Evolutionary conservation across 2,797 vertebrate species (phyloP), one percentile per base, ranked within the genome.

Genomic region (Danio jaintianensis): DNA sequence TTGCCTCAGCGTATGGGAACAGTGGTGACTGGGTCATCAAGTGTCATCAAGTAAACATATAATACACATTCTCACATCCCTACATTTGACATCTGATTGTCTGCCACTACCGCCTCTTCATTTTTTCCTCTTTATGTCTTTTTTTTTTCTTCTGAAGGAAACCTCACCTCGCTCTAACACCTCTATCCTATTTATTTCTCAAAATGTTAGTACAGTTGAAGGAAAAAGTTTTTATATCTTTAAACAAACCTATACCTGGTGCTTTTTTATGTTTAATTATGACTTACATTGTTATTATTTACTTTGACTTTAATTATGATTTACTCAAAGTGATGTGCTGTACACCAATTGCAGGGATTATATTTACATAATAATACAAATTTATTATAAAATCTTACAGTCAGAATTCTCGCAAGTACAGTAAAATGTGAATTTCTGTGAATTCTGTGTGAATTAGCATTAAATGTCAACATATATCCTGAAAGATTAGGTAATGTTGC

Each of bases 1-100:
- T n/a, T 9, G 52, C 12, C 38, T 12, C 7, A 29, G 42, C 56
- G 45, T 13, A 18, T n/a, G 45, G 15, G 36, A 53, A 53, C 48
- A 69, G 48, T 40, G 22, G 43, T 62, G 56, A 50, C 7, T 48
- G 45, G 40, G 13, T 58, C 50, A 40, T 70, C 15, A 8, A 53
- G 16, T 72, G 56, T 56, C 13, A 62, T 56, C 13, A 62, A 62
- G 58, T 45, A 59, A 45, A 73, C 10, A n/a, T 61, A 22, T 45
- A 42, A 43, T 56, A 59, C 22, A 61, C 20, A 58, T 58, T 15
- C 1, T 43, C 20, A 22, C 11, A 13, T 63, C 36, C 29, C n/a
- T 38, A n/a, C 42, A 58, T 72, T 58, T 36, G 43, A 58, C 42
- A 59, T 61, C n/a, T 56, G 53, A 18, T 13, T 58, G 53, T 59